phyloP scores from a whole-genome alignment of 1,140 invertebrate species.

The Nylanderia fulva region DNA sequence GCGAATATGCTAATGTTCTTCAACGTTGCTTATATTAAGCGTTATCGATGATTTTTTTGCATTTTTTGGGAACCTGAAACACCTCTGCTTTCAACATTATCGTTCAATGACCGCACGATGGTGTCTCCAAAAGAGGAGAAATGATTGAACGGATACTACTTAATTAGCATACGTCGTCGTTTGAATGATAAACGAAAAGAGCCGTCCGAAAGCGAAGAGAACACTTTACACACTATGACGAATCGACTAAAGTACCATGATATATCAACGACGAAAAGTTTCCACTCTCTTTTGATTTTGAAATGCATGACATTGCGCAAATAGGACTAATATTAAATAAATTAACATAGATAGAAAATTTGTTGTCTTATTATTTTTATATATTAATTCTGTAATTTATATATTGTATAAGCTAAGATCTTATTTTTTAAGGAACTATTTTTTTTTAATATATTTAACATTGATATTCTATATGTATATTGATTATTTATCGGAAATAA shows the following conservation, averaged over 20 bases:
- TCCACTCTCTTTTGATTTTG: not conserved
- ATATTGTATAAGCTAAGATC: too few species aligned
- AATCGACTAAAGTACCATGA: not conserved
- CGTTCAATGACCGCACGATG: not conserved
- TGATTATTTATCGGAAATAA: not conserved
- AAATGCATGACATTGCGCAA: not conserved
- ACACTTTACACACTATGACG: not conserved
- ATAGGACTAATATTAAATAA: not conserved
- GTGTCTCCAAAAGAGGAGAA: not conserved
- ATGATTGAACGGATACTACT: slow-evolving; percentile 1
- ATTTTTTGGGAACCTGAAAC: not conserved
- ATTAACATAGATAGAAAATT: not conserved
- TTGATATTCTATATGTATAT: not conserved
- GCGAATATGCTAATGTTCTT: slow-evolving; percentile 6
- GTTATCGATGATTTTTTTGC: not conserved
- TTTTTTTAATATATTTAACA: not conserved
- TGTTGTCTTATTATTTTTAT: not conserved
- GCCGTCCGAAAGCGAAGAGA: slow-evolving; percentile 11
- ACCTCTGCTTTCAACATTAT: not conserved
- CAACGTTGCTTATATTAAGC: not conserved
- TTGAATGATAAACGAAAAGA: not conserved
- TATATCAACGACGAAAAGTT: slow-evolving; percentile 13
- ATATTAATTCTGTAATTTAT: too few species aligned
- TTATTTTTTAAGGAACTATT: too few species aligned
- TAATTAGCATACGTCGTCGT: slow-evolving; percentile 22